These are phyloP conservation scores for Garra rufa DNA, from an alignment of 2,113 vertebrate species.

Conservation along the genomic window DNA sequence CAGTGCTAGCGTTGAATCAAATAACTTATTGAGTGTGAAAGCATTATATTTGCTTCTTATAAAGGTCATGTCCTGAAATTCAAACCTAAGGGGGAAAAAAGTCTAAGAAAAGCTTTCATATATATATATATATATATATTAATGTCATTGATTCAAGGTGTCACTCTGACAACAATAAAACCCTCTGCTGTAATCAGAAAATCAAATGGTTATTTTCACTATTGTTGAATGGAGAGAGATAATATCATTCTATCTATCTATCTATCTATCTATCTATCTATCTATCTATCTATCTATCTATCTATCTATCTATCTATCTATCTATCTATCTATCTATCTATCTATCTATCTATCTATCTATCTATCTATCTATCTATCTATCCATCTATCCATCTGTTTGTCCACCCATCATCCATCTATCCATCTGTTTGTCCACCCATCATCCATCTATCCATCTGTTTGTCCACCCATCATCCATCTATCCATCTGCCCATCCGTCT, in stretches of 20 bases:
- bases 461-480: not conserved
- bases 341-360: not conserved
- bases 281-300: not conserved
- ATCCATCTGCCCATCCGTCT: too few species aligned
- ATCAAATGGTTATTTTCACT: not conserved
- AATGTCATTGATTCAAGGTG: not conserved
- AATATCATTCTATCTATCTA: not conserved
- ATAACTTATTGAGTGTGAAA: conserved; percentile 21
- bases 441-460: not conserved
- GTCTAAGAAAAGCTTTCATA: not conserved
- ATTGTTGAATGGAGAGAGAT: too few species aligned
- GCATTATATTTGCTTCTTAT: conserved; percentile 22
- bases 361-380: not conserved
- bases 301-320: not conserved
- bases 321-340: not conserved
- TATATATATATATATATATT: conserved; percentile 33
- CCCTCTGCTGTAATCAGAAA: not conserved
- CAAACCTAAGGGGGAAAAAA: not conserved
- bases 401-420: not conserved
- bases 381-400: not conserved
- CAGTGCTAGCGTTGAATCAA: conserved; percentile 23
- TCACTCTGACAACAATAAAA: not conserved
- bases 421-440: not conserved
- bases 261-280: not conserved
- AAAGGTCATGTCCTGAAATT: conserved; percentile 31